Evolutionary conservation across 2,888 invertebrate genomes (phyloP), one percentile per base, ranked within the genome.

Genomic region (Fabriciana adippe): DNA sequence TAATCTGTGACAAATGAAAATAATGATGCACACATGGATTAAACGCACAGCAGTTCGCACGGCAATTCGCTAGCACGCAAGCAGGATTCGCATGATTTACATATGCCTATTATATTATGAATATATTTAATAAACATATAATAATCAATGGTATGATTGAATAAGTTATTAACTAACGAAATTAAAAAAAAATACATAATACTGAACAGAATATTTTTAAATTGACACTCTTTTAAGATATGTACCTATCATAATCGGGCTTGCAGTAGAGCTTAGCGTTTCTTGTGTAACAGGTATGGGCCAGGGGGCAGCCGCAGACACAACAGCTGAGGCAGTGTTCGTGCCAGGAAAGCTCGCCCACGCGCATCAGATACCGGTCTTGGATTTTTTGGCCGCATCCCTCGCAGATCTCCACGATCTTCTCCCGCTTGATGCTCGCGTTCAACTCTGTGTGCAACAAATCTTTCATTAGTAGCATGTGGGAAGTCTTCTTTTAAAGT

Each of bases 191-290:
- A 41, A 11, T 41, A 41, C 35, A 41, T 41, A 41, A 41, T 8
- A 41, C 35, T 11, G 4, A 26, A 4, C 6, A 35, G 35, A 41
- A 41, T 8, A 11, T 41, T 41, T 35, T 41, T 8, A 8, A 35
- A 41, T 41, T 41, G 35, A 41, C 35, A 41, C 1, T 8, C 31
- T 31, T 8, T 18, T 50, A 13, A 16, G 60, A 53, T 16, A 73
- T 87, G 94, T 93, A 97, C 98, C 97, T 96, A 93, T 99, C 98
- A 90, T 99, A 99, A 90, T 99, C 99, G 71, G 96, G 95, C 86
- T 98, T 98, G 93, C 99, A 99, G 93, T 98, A 99, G 63, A 99
- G 94, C 87, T 98, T 97, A 77, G 97, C 95, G 83, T 98, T 98
- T 76, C 98, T 95, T 66, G 97, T 97, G 93, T 97, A 99, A 93